Percentiles rank a stretch among this genome's conserved stretches.
These are phyloP conservation scores for Drosophila saltans DNA, from an alignment of 1,140 invertebrate species.

Conservation along the genomic window DNA sequence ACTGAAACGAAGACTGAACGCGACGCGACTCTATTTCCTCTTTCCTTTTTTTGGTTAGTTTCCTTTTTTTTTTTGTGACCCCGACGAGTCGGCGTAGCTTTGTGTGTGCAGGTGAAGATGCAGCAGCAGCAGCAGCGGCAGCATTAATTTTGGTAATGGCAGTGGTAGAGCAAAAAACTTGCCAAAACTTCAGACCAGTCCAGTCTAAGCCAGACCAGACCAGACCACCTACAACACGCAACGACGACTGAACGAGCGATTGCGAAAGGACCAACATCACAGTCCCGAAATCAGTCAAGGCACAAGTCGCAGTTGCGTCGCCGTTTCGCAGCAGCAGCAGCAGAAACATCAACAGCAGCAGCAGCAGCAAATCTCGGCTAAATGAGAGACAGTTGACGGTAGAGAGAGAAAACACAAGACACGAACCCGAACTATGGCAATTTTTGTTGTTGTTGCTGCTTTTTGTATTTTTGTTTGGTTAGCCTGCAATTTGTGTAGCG, in stretches of 20 bases:
- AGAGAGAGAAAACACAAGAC: slow-evolving; percentile 25
- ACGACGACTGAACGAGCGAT: slow-evolving; percentile 76
- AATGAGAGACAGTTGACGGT: slow-evolving; percentile 41
- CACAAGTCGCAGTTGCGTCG: slow-evolving; percentile 15
- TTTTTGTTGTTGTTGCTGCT: slow-evolving; percentile 23
- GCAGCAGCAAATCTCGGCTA: slow-evolving; percentile 40
- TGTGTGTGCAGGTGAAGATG: slow-evolving; percentile 40
- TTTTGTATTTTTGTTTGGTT: slow-evolving; percentile 40
- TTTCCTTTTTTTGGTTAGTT: background rate
- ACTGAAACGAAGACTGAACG: slow-evolving; percentile 67
- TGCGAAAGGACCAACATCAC: slow-evolving; percentile 77
- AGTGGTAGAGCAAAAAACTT: slow-evolving; percentile 27
- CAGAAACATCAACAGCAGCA: background rate
- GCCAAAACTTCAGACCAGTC: slow-evolving; percentile 37
- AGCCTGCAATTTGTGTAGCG: slow-evolving; percentile 73
- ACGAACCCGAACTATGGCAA: slow-evolving; percentile 28
- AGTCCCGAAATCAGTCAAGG: slow-evolving; percentile 39
- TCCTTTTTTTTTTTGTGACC: slow-evolving; percentile 10
- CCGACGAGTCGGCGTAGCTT: slow-evolving; percentile 46
- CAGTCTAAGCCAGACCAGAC: slow-evolving; percentile 58
- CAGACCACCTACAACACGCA: slow-evolving; percentile 79
- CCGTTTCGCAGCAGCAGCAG: slow-evolving; percentile 46
- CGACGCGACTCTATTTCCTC: slow-evolving; percentile 46
- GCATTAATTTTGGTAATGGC: slow-evolving; percentile 16
- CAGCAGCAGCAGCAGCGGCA: slow-evolving; percentile 34